Evolutionary conservation across 1,140 invertebrate species (phyloP), one percentile per base, ranked within the genome.

Genomic region (Pollicipes pollicipes): DNA sequence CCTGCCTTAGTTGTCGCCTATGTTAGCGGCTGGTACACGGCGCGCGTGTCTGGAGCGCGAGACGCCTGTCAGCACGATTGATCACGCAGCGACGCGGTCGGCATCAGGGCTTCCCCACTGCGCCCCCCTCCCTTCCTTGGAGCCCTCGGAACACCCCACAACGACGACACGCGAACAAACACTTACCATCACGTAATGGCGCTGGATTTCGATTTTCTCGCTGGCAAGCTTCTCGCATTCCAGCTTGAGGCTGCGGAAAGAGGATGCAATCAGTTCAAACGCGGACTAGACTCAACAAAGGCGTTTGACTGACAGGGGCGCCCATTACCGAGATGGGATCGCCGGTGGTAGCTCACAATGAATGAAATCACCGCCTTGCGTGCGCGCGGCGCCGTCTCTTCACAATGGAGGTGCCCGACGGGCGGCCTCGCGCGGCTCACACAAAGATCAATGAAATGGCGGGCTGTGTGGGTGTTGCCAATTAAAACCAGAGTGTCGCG

Each of bases 201-300:
- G 86, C 81, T 95, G 93, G 88, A 96, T 95, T 85, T 96, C 93
- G 80, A 91, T 95, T 85, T 97, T 97, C 84, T 97, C 95, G 81
- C 88, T 91, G 75, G 90, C 90, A 81, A 97, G 83, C 83, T 97
- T 97, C 82, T 97, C 93, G 77, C 84, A 84, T 77, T 87, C 85
- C 78, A 86, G 79, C 75, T 80, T 80, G 45, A 80, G 73, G 72
- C 79, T 80, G 74, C 32, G 73, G 74, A 69, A 74, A 66, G 27
- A 66, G 27, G 26, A 24, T 4, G 28, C 64, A 66, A 29, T 29
- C 28, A 66, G 64, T 1, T 27, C 1, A 1, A 3, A n/a, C n/a
- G n/a, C 28, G 28, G 3, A 8, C 6, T 28, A 10, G 8, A 3
- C 3, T n/a, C n/a, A n/a, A 8, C 10, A 29, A 3, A 3, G 28